Evolutionary conservation across 1,140 invertebrate genomes (phyloP), one percentile per base, ranked within the genome.

Genomic region (Apis dorsata): DNA sequence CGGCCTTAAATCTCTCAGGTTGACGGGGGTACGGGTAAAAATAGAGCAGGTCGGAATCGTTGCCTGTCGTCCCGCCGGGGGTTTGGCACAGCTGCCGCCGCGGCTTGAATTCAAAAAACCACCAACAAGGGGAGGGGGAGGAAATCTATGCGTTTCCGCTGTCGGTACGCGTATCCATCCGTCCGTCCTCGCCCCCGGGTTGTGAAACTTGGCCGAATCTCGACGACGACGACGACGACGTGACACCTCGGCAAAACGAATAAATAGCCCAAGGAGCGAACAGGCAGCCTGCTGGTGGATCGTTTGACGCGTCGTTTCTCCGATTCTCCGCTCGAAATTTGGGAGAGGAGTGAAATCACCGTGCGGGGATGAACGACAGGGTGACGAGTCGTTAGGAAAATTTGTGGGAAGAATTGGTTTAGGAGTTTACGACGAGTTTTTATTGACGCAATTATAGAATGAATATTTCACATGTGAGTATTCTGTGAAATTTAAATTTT

Each of bases 1-100:
- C 78, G 75, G 86, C 81, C 84, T 86, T 86, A 89, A 90, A 90
- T 90, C 85, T 87, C 85, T 66, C 84, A 80, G 72, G 83, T 85
- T 81, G 87, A 87, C 87, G 66, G 53, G 71, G 53, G 75, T 63
- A 28, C 79, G 84, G 85, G 88, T 89, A 89, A 90, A 90, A 90
- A 90, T 90, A 90, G 89, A 83, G 85, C 84, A 90, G 66, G 69
- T 81, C 80, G 81, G 86, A 87, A 78, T 62, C 55, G 79, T 85
- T 57, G 55, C 55, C 8, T 0, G n/a, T 55, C 69, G 69, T 76
- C 77, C 83, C 79, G 57, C 28, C 10, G 68, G 28, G 75, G 28
- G 69, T 62, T 57, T 72, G n/a, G 84, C 66, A 84, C 86, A 88
- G 84, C 86, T 88, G 87, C 79, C 49, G 76, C 44, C 49, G 76